Percentiles rank a stretch among this genome's conserved stretches.
phyloP scores from a whole-genome alignment of 2,113 vertebrate species.

The Sebastes fasciatus region DNA sequence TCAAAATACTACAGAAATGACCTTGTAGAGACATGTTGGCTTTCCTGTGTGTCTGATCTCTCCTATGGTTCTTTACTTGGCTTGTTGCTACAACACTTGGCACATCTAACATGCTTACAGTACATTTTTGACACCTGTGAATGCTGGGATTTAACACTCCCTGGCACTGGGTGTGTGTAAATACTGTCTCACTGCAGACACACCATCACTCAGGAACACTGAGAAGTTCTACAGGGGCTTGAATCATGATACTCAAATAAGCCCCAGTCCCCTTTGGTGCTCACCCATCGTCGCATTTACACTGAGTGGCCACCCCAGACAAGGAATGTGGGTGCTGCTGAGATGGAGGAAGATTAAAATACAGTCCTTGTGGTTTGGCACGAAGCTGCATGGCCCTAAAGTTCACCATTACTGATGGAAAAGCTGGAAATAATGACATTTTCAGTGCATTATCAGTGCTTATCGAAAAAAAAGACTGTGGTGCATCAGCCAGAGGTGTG shows the following conservation, averaged over 20 bases:
- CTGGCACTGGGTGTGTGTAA: conserved; percentile 52
- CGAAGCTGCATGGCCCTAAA: conserved; percentile 5
- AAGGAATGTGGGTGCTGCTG: conserved; percentile 57
- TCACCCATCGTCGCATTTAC: conserved; percentile 17
- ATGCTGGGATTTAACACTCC: conserved; percentile 60
- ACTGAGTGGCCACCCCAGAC: conserved; percentile 5
- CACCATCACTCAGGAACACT: conserved; percentile 44
- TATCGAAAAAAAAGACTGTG: conserved; percentile 3
- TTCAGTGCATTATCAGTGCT: neutral
- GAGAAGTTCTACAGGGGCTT: conserved; percentile 16
- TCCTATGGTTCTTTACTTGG: conserved; percentile 43
- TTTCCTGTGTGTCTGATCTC: conserved; percentile 59
- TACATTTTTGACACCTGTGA: conserved; percentile 65
- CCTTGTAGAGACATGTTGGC: conserved; percentile 81
- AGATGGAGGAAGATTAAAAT: conserved; percentile 27
- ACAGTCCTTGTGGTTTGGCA: conserved; percentile 22
- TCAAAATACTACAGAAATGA: conserved; percentile 59
- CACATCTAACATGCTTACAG: conserved; percentile 60
- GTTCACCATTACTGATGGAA: neutral
- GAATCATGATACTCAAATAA: conserved; percentile 18
- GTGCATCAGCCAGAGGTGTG: conserved; percentile 51
- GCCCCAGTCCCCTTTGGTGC: neutral
- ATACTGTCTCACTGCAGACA: conserved; percentile 28
- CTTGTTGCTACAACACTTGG: conserved; percentile 66
- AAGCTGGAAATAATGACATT: neutral